A percentile compares a stretch with the other conserved stretches of the same genome.
Conservation (phyloP, 1,140 invertebrate species). For the Tribolium castaneum region DNA sequence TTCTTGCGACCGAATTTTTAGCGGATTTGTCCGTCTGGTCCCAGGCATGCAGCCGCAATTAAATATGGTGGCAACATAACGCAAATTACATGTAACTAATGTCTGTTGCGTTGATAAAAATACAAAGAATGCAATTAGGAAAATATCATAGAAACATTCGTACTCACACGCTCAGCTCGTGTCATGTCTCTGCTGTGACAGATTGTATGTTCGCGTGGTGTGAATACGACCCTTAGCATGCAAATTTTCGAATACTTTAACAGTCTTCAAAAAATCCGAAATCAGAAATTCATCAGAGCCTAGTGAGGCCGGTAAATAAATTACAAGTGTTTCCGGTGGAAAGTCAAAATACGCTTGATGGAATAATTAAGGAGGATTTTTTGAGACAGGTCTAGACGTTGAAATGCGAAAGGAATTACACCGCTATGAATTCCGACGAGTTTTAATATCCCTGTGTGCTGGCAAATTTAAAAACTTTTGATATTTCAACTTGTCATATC, state of each 20-base stretch:
- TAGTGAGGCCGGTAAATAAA: not conserved
- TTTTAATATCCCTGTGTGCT: conserved; percentile 38
- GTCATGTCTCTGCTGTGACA: conserved; percentile 45
- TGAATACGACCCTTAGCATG: conserved; percentile 36
- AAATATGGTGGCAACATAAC: conserved; percentile 18
- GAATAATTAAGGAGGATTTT: too few species aligned
- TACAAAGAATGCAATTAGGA: conserved; percentile 48
- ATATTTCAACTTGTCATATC: conserved; percentile 14
- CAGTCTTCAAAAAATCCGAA: not conserved
- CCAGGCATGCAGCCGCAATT: conserved; percentile 8
- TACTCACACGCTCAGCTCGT: conserved; percentile 39
- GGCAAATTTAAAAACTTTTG: conserved; percentile 23
- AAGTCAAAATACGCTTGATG: not conserved
- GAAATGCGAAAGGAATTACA: conserved; percentile 41
- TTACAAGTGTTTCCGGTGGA: conserved; percentile 2
- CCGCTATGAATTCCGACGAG: conserved; percentile 22
- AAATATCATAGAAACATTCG: conserved; percentile 45
- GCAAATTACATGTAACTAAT: conserved; percentile 47
- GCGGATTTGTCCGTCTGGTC: not conserved
- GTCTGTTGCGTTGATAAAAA: conserved; percentile 44
- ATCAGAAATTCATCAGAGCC: conserved; percentile 1
- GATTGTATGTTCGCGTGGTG: conserved; percentile 51
- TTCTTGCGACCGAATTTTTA: not conserved
- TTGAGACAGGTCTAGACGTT: not conserved
- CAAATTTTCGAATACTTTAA: conserved; percentile 37